Evolutionary conservation across 2,888 invertebrate genomes (phyloP).

Genomic region (Mongoloraphidia duomilia): DNA sequence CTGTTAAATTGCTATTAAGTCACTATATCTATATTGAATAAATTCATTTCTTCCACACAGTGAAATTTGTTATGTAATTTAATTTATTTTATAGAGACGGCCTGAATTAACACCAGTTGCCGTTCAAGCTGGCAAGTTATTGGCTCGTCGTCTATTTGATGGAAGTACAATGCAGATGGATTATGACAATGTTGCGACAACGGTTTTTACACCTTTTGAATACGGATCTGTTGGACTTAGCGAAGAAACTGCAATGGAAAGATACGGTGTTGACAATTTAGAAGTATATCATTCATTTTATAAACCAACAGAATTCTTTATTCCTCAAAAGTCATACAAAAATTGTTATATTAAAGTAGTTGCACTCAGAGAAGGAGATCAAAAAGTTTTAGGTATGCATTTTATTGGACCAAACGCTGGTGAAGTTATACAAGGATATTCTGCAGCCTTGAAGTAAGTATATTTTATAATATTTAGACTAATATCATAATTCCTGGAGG

Average conservation of each 20-base stretch:
- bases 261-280: conserved; percentile 58
- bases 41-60: neutral
- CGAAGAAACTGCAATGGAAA: conserved; percentile 64
- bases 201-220: conserved; percentile 90
- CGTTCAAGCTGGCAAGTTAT: conserved; percentile 74
- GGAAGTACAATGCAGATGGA: conserved; percentile 52
- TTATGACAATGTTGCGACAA: conserved; percentile 80
- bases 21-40: neutral
- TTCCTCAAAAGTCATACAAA: conserved; percentile 74
- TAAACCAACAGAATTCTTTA: conserved; percentile 90
- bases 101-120: conserved; percentile 94
- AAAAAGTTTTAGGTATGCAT: conserved; percentile 74
- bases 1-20: too few relatives aligned
- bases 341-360: conserved; percentile 87
- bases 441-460: conserved; percentile 69
- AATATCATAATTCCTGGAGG: neutral
- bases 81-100: conserved; percentile 33
- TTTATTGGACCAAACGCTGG: conserved; percentile 85
- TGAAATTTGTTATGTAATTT: too few relatives aligned
- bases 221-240: conserved; percentile 89
- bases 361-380: conserved; percentile 47
- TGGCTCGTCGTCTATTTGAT: conserved; percentile 61
- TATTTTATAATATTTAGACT: too few relatives aligned
- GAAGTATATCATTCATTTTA: conserved; percentile 91
- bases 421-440: conserved; percentile 89